Base-by-base conservation (phyloP, 2,113 vertebrate genomes). In the Tamias sibiricus region DNA sequence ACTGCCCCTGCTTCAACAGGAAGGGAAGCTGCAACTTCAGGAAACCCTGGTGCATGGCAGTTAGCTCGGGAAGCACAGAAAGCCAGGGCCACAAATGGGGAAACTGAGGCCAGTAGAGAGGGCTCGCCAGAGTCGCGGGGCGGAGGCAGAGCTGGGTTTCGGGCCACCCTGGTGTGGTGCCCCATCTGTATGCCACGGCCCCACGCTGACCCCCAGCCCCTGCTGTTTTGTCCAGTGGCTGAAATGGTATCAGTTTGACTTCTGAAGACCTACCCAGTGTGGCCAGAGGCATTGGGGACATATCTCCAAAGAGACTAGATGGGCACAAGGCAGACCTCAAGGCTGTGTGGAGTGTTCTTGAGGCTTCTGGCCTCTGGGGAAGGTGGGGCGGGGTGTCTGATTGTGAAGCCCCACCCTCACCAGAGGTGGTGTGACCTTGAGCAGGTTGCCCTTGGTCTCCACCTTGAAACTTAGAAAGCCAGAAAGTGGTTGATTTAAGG, bases 401-500 rank as follows among this genome's bases (percentile, higher is more conserved):
- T 20, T 75, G 11, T 26, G 57, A 94, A 79, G 57, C 49, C 52
- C 57, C 81, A 59, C 4, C 79, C 68, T 20, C 13, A 30, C 42
- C 59, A 24, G 62, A 59, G 40, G 24, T 59, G 86, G 32, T 24
- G 32, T 86, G 62, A 93, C n/a, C 68, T 28, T 8, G 47, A 81
- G 54, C 42, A 80, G 62, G 76, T 64, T 62, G 42, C 62, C 71
- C 68, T 80, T 54, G 42, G 52, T 8, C 35, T 44, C 35, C 37
- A 84, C 76, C 52, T 69, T 37, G 79, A 72, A 79, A 96, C 68
- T 20, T 28, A 52, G 59, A 91, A 91, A 93, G 64, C 44, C 64
- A 75, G 72, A 95, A 90, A n/a, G 4, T 40, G 57, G 71, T 84
- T 83, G 59, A 90, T 24, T 77, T 87, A 93, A 69, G 72, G 40